Evolutionary conservation across 2,888 invertebrate species (phyloP).

Genomic region (Osedax frankpressi): DNA sequence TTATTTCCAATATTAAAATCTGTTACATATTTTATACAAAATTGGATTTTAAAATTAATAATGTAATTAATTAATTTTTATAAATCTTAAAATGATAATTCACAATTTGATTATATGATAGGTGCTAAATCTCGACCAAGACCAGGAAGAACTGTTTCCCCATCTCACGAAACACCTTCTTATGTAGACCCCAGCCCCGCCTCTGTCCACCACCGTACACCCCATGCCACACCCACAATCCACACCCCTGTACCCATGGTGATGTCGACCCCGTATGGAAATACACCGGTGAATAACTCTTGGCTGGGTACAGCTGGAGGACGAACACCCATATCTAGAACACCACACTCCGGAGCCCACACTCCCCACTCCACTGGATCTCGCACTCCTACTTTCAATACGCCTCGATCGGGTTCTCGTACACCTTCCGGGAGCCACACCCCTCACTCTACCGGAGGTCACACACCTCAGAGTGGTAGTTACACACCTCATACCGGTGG

Average conservation of each 20-base stretch:
- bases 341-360: background rate
- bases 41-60: too few species aligned
- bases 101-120: too few species aligned
- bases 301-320: background rate
- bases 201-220: background rate
- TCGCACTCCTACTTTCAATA: background rate
- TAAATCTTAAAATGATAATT: too few species aligned
- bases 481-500: background rate
- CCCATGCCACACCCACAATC: background rate
- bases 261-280: background rate
- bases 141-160: background rate
- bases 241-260: background rate
- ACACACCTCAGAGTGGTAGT: background rate
- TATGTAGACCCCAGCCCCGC: background rate
- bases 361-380: background rate
- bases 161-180: background rate
- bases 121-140: too few species aligned
- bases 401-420: background rate
- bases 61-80: too few species aligned
- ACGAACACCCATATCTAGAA: background rate
- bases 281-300: background rate
- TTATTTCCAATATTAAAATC: too few species aligned
- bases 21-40: too few species aligned
- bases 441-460: background rate
- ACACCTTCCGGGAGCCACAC: background rate